Evolutionary conservation across 35 echinoderm and acorn worm species (phyloP).

Genomic region (Ophioderma brevispina): DNA sequence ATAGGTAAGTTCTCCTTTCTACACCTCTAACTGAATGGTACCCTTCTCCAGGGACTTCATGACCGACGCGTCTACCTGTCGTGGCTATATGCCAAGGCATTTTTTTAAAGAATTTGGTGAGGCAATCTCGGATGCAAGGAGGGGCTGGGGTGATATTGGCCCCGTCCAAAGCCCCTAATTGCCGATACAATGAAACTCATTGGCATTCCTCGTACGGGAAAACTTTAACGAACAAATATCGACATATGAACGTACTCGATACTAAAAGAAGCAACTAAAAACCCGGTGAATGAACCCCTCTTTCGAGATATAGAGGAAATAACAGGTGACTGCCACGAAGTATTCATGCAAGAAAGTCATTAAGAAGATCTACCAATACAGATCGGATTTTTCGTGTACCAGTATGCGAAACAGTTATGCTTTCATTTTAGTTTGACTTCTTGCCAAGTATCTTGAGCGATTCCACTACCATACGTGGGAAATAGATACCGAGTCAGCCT

Average conservation of each 20-base stretch:
- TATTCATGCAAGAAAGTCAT: conserved; percentile 17
- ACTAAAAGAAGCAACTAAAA: conserved; percentile 8
- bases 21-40: conserved; percentile 44
- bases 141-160: neutral
- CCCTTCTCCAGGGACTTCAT: neutral
- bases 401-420: conserved; percentile 39
- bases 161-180: conserved; percentile 1
- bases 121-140: neutral
- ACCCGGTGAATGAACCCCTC: conserved; percentile 6
- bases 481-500: conserved; percentile 58
- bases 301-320: conserved; percentile 39
- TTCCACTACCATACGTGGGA: neutral
- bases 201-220: conserved; percentile 26
- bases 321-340: conserved; percentile 18
- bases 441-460: neutral
- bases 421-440: conserved; percentile 51
- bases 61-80: neutral
- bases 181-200: neutral
- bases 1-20: neutral
- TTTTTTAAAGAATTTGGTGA: conserved; percentile 41
- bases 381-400: conserved; percentile 34
- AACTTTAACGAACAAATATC: conserved; percentile 27
- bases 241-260: no score
- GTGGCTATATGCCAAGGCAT: neutral
- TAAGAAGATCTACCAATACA: conserved; percentile 31